Evolutionary conservation across 2,888 invertebrate species (phyloP).

Genomic region (Macroteleia sp.): DNA sequence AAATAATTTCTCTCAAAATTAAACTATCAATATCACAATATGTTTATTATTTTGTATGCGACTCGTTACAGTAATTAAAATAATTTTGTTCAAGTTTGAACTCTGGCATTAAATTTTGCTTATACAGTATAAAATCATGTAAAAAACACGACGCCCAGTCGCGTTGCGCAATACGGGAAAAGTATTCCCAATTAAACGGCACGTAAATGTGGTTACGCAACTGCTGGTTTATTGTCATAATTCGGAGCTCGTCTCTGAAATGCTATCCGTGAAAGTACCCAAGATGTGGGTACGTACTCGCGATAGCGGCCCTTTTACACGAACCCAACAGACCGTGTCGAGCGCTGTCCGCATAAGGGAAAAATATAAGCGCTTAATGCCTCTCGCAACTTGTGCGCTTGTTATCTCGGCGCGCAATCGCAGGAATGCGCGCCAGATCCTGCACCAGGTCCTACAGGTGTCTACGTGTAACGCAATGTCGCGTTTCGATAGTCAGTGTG

Average conservation of each 20-base stretch:
- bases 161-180: background rate
- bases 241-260: constrained; percentile 30
- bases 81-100: too few species aligned
- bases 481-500: constrained; percentile 13
- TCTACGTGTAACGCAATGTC: constrained; percentile 5
- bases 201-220: too few species aligned
- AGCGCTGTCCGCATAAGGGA: constrained; percentile 23
- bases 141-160: too few species aligned
- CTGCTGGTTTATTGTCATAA: constrained; percentile 22
- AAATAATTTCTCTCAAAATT: too few species aligned
- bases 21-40: too few species aligned
- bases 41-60: too few species aligned
- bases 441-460: constrained; percentile 28
- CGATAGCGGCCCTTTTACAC: constrained; percentile 35
- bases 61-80: too few species aligned
- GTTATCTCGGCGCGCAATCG: constrained; percentile 30
- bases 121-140: too few species aligned
- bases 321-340: constrained; percentile 26
- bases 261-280: constrained; percentile 29
- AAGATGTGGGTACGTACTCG: constrained; percentile 9
- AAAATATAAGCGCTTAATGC: constrained; percentile 27
- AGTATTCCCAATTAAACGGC: too few species aligned
- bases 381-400: constrained; percentile 14
- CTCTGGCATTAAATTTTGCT: too few species aligned
- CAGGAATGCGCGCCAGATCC: constrained; percentile 22